These are phyloP conservation scores for Tinamus major DNA, from an alignment of 2,797 vertebrate genomes.

Conservation along the genomic window DNA sequence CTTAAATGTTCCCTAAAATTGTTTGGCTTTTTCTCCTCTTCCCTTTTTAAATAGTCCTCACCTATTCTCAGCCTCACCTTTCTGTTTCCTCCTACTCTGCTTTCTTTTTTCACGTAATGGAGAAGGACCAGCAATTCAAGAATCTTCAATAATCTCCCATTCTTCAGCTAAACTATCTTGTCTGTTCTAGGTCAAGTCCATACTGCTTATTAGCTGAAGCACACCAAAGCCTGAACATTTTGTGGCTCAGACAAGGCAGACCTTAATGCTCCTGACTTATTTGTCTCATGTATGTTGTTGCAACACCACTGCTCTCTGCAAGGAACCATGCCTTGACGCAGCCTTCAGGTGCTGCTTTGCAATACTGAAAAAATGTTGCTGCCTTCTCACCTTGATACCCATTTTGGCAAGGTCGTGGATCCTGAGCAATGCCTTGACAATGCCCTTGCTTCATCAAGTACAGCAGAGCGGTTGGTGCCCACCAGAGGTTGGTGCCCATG, in stretches of 20 bases:
- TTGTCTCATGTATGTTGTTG: background rate
- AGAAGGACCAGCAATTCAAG: background rate
- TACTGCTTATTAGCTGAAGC: background rate
- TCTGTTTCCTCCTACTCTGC: conserved; percentile 10
- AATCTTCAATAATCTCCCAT: background rate
- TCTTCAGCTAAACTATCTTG: background rate
- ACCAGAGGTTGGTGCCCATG: fast-evolving
- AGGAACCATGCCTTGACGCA: background rate
- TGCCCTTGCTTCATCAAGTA: background rate
- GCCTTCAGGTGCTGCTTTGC: background rate
- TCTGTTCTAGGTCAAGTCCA: background rate
- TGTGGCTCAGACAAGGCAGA: background rate
- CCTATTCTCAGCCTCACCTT: conserved; percentile 9
- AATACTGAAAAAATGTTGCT: background rate
- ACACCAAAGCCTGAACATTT: background rate
- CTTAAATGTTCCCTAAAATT: conserved; percentile 42
- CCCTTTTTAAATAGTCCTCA: conserved; percentile 15
- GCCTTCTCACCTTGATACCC: background rate
- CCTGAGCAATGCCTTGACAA: background rate
- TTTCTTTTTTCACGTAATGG: background rate
- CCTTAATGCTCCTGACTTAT: background rate
- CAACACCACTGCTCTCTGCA: background rate
- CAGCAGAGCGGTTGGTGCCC: background rate
- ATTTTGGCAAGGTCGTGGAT: background rate
- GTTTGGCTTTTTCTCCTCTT: background rate